These are phyloP conservation scores for Peromyscus polionotus DNA, from an alignment of 2,113 vertebrate genomes.

Conservation along the genomic window DNA sequence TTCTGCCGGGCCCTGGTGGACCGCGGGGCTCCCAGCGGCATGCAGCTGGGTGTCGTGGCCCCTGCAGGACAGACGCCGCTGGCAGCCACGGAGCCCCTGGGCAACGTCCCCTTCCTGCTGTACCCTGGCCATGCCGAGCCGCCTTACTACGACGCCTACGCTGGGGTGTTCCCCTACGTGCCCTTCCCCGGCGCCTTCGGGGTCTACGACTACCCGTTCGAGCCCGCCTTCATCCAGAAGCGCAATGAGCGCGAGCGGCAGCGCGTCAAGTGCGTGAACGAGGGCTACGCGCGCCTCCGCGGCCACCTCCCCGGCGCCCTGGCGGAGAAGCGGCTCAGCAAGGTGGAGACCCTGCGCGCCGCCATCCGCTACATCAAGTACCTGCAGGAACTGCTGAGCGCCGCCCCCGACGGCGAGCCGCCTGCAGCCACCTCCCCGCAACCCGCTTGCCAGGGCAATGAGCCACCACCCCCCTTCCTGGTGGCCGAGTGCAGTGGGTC, in stretches of 20 bases:
- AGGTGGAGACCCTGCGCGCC: constrained; percentile 92
- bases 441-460: constrained; percentile 66
- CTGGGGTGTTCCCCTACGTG: constrained; percentile 87
- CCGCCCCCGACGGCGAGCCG: constrained; percentile 25
- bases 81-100: constrained; percentile 71
- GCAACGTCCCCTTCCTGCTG: constrained; percentile 86
- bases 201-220: constrained; percentile 89
- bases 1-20: constrained; percentile 84
- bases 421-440: not conserved
- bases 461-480: not conserved
- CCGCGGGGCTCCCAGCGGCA: constrained; percentile 65
- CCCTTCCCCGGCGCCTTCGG: constrained; percentile 87
- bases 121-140: constrained; percentile 84
- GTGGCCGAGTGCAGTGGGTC: not conserved
- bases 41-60: constrained; percentile 81
- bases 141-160: constrained; percentile 84
- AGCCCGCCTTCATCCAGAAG: constrained; percentile 93
- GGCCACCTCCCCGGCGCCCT: constrained; percentile 89
- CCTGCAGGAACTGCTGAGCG: constrained; percentile 89
- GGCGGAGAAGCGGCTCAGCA: constrained; percentile 90
- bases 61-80: constrained; percentile 78
- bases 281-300: constrained; percentile 91
- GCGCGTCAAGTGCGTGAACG: constrained; percentile 92
- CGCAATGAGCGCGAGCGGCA: constrained; percentile 93
- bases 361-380: constrained; percentile 93